These are phyloP conservation scores for Siniperca chuatsi DNA, from an alignment of 2,113 vertebrate genomes.

Conservation along the genomic window DNA sequence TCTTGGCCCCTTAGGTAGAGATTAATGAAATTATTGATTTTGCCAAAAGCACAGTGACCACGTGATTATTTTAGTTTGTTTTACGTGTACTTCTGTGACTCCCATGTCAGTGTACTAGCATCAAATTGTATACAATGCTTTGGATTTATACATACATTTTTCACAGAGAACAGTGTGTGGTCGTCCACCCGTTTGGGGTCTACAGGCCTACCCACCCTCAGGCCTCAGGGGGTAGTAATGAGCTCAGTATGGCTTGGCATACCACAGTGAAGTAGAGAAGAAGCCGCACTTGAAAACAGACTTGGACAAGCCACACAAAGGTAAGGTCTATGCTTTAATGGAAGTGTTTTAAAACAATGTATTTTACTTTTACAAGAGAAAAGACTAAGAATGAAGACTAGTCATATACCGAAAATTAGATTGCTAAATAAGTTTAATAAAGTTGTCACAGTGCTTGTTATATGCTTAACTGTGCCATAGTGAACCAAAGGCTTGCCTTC, in stretches of 20 bases:
- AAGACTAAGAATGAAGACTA: background rate
- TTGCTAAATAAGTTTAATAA: background rate
- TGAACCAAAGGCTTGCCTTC: background rate
- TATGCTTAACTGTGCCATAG: background rate
- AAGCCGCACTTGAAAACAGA: too few relatives aligned
- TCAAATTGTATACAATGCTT: background rate
- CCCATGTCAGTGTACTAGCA: background rate
- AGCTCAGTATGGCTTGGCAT: too few relatives aligned
- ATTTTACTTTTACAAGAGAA: background rate
- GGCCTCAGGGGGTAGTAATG: too few relatives aligned
- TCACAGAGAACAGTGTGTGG: background rate
- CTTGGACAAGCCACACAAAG: too few relatives aligned
- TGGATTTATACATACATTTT: background rate
- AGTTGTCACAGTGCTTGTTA: background rate
- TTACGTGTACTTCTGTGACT: background rate
- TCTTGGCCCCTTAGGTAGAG: background rate
- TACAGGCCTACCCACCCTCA: too few relatives aligned
- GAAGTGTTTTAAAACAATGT: too few relatives aligned
- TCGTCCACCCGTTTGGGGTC: background rate
- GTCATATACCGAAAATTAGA: background rate
- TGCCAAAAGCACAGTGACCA: background rate
- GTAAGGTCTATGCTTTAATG: too few relatives aligned
- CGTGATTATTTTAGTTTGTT: too few relatives aligned
- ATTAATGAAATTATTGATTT: background rate
- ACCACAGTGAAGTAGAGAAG: too few relatives aligned